Conservation (phyloP, 2,113 vertebrate genomes). For the Athene noctua region DNA sequence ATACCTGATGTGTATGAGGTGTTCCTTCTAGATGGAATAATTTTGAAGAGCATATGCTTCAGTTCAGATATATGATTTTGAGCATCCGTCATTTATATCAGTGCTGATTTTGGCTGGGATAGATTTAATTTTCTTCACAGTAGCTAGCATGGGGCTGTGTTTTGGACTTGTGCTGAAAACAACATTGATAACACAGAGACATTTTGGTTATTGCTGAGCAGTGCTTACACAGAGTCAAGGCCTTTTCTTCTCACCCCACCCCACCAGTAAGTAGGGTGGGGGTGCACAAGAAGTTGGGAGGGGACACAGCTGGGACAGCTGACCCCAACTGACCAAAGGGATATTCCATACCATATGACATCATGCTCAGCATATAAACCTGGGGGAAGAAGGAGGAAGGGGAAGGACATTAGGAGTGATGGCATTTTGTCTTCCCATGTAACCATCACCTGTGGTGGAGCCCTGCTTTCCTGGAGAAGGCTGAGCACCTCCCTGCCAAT, state of each 20-base stretch:
- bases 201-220: neutral
- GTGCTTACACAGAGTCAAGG: neutral
- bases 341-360: neutral
- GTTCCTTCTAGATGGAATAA: neutral
- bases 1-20: neutral
- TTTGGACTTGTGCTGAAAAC: neutral
- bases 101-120: neutral
- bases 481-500: neutral
- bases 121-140: neutral
- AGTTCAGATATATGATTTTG: neutral
- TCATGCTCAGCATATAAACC: neutral
- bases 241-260: neutral
- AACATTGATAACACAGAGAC: neutral
- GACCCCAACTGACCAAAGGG: neutral
- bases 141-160: neutral
- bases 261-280: neutral
- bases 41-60: neutral
- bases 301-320: neutral
- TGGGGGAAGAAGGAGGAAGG: neutral
- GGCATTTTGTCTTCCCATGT: neutral
- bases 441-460: accelerated
- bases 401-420: neutral
- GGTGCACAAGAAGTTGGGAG: neutral
- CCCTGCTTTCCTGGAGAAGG: neutral
- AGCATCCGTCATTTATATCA: neutral